Evolutionary conservation across 2,797 vertebrate genomes (phyloP), one percentile per base, ranked within the genome.

Genomic region (Melanotaenia maccullochi): DNA sequence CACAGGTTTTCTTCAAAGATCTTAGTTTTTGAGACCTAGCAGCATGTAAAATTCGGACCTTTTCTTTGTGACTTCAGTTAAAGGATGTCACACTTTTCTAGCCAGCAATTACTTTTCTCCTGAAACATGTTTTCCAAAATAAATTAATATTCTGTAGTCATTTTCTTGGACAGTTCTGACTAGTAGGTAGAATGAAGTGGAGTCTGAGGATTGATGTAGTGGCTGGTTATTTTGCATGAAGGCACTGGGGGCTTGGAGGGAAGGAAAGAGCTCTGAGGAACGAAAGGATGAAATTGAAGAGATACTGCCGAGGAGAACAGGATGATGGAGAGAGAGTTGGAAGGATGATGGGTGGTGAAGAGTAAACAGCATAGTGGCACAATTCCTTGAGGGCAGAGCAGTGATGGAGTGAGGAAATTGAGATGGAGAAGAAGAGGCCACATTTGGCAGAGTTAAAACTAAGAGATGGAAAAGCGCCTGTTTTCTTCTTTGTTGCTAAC

Each of bases 151-250:
- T 66, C 42, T 25, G 22, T 57, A 35, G 61, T 57, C 0, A 61
- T 59, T 57, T 32, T 69, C 20, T 25, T 12, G 14, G 52, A 24
- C 24, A 22, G 38, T 58, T 54, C 1, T 32, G 35, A 44, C 14
- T 44, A 65, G 25, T 35, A 8, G 7, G 16, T 1, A 59, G 30
- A 35, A 8, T 40, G 36, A 24, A 66, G 22, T 40, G 25, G 35
- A 71, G 61, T 47, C 49, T 24, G 56, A 52, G 59, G 38, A 65
- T 75, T 78, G 60, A 64, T 30, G 66, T 20, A 59, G 67, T 47
- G 14, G 22, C 36, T 59, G 25, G 2, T 56, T 66, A 60, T 33
- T 78, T 65, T 60, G n/a, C 38, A 68, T 70, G 54, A 60, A 25
- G 64, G 24, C 33, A 51, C 35, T n/a, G 60, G 63, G 67, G 47